Evolutionary conservation across 2,888 invertebrate genomes (phyloP).

Genomic region (Oscheius sp.): DNA sequence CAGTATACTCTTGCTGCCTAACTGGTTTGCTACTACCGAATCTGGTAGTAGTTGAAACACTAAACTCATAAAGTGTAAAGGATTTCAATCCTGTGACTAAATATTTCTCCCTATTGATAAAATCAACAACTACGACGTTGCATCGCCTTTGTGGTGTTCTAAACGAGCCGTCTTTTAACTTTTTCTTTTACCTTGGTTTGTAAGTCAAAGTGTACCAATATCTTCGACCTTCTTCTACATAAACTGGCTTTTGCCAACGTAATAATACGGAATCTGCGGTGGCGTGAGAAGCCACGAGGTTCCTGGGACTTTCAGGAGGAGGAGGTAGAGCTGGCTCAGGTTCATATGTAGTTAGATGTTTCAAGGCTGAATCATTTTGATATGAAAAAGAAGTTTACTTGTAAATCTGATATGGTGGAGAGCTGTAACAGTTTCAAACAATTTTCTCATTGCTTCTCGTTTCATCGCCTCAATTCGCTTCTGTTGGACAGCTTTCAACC

Average conservation of each 20-base stretch:
- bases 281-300: conserved; percentile 52
- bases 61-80: conserved; percentile 69
- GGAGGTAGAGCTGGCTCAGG: conserved; percentile 31
- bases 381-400: conserved; percentile 26
- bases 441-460: conserved; percentile 68
- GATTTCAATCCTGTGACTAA: conserved; percentile 56
- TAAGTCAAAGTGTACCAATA: conserved; percentile 69
- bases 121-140: conserved; percentile 65
- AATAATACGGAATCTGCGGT: conserved; percentile 67
- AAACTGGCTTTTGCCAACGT: conserved; percentile 62
- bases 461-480: conserved; percentile 68
- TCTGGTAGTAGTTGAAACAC: conserved; percentile 63
- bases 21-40: conserved; percentile 63
- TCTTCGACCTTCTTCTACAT: conserved; percentile 58
- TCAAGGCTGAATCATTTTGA: conserved; percentile 38
- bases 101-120: conserved; percentile 62
- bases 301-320: conserved; percentile 18
- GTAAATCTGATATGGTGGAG: conserved; percentile 64
- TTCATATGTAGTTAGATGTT: conserved; percentile 48
- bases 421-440: conserved; percentile 69
- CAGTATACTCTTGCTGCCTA: conserved; percentile 67
- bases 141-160: conserved; percentile 63
- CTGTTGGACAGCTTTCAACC: conserved; percentile 69
- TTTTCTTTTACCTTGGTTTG: conserved; percentile 52
- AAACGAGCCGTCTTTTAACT: neutral